phyloP scores from a whole-genome alignment of 2,888 invertebrate genomes.

The Aphrophora alni region DNA sequence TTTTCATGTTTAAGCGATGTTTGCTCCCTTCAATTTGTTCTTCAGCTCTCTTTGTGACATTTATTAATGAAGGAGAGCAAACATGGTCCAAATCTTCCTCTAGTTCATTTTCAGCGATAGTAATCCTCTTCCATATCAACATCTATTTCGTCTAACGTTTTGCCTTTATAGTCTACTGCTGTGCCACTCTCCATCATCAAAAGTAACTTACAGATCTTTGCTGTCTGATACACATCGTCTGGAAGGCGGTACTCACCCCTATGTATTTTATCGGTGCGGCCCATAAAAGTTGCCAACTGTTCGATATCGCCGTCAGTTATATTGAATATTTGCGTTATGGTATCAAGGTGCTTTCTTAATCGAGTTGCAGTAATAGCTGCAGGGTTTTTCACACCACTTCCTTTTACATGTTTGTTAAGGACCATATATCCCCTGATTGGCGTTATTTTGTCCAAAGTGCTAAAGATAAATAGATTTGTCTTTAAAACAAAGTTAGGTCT shows the following conservation, averaged over 20 bases:
- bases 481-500: not conserved
- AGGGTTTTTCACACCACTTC: not conserved
- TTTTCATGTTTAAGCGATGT: not conserved
- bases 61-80: not conserved
- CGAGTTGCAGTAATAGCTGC: not conserved
- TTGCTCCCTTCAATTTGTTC: not conserved
- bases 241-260: conserved; percentile 3
- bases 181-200: conserved; percentile 4
- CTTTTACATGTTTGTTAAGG: too few relatives aligned
- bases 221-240: not conserved
- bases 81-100: not conserved
- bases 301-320: not conserved
- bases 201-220: not conserved
- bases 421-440: not conserved
- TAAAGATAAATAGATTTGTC: not conserved
- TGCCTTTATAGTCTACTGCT: not conserved
- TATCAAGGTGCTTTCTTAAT: conserved; percentile 19
- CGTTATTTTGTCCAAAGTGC: not conserved
- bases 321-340: conserved; percentile 4
- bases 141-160: not conserved
- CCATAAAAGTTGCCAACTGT: not conserved
- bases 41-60: not conserved
- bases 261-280: not conserved
- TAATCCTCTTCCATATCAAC: not conserved
- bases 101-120: not conserved